Percentiles rank a stretch among this genome's conserved stretches.
Conservation (phyloP, 1,140 invertebrate genomes). For the Phymorhynchus buccinoides region DNA sequence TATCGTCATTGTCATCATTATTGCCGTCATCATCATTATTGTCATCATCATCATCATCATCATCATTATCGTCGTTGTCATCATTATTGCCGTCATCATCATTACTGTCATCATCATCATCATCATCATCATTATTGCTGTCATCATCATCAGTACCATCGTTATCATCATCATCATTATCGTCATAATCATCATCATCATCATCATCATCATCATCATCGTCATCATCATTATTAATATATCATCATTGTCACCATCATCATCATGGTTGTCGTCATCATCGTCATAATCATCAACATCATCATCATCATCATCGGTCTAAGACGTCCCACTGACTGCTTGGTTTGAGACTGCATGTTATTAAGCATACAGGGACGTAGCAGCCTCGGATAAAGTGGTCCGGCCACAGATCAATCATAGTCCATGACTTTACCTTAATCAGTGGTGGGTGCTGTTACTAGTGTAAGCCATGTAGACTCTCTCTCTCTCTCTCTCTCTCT, state of each 20-base stretch:
- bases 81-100: slow-evolving; percentile 29
- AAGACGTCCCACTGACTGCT: background rate
- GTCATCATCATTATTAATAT: slow-evolving; percentile 45
- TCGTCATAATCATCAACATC: slow-evolving; percentile 32
- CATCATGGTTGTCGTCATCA: slow-evolving; percentile 37
- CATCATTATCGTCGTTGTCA: slow-evolving; percentile 28
- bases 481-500: background rate
- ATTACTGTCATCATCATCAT: slow-evolving; percentile 22
- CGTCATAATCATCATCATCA: slow-evolving; percentile 33
- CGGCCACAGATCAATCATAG: no score
- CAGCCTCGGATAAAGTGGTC: no score
- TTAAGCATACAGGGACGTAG: background rate
- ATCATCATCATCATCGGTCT: slow-evolving; percentile 15
- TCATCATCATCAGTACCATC: slow-evolving; percentile 25
- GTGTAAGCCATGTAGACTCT: no score
- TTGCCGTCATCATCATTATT: slow-evolving; percentile 36
- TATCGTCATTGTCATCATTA: slow-evolving; percentile 40
- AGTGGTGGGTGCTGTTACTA: no score
- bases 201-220: slow-evolving; percentile 38
- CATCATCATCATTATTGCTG: slow-evolving; percentile 10
- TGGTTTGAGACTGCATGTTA: background rate
- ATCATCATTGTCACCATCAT: slow-evolving; percentile 42
- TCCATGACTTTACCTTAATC: no score
- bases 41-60: slow-evolving; percentile 40
- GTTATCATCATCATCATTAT: background rate